Base-by-base conservation (phyloP, 1,140 invertebrate genomes). In the Charaxes varanes region DNA sequence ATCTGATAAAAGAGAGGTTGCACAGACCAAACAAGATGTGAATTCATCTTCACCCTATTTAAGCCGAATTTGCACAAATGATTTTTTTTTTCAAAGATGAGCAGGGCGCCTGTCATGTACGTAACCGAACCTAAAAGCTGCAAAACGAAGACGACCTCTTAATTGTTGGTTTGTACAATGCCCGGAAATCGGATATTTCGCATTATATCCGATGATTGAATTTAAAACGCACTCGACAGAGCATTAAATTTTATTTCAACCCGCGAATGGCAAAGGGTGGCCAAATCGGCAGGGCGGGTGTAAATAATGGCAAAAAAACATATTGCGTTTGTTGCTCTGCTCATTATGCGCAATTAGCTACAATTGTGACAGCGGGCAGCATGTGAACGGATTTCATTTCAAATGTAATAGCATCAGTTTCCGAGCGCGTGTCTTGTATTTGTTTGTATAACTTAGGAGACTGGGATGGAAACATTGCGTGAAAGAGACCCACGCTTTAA, bases 261-360 rank as follows among this genome's bases (percentile, higher is more conserved):
- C 61, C 57, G 68, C 62, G 46, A 57, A 46, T 42, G 35, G 35
- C 41, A 63, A 61, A 65, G 74, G 74, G 71, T 68, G 61, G 59
- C 63, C 49, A 54, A 62, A 69, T 53, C 61, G 53, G 51, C 58
- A 47, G 73, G 69, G 73, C 60, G 68, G 46, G 62, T 65, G 78
- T 77, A 82, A 78, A 82, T 80, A 80, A 78, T 71, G 41, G 57
- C 45, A 67, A 76, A 81, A 77, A 82, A 82, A 71, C 78, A 77
- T 80, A 82, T 82, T 80, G 72, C 66, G 56, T 66, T 65, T 67
- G 62, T 76, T 71, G 66, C 54, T 54, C 38, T 27, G 38, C 73
- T 80, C 76, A 82, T 82, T 82, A 82, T 82, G 74, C 73, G 76
- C 78, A 82, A 82, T 82, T 82, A 82, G 78, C 69, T 67, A 62